Evolutionary conservation across 2,797 vertebrate species (phyloP), one percentile per base, ranked within the genome.

Genomic region (Champsocephalus esox): DNA sequence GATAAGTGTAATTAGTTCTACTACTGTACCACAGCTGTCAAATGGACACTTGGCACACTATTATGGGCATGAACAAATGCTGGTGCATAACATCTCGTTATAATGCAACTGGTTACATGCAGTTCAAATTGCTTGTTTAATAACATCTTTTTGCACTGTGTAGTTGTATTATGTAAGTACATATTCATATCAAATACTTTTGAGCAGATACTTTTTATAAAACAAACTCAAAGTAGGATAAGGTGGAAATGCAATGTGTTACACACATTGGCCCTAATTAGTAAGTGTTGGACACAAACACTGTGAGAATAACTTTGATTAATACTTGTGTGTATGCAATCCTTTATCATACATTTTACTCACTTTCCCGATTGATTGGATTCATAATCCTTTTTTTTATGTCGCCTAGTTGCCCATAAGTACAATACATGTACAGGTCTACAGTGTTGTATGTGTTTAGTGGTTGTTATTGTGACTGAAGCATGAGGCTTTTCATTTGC

Each of bases 381-480:
- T 38, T 71, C 13, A 24, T 1, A 16, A 19, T 55, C 8, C 21
- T 12, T 62, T 17, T 32, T 41, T 62, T 44, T 10, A 19, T 32
- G 9, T 63, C 57, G 44, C 41, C 13, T 14, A 7, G n/a, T 43
- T 58, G 3, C 7, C 32, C 19, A 43, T 46, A 5, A 19, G 13
- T 21, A 5, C 59, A 41, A 43, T 17, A 54, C 48, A 10, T n/a
- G 19, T 66, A 5, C 24, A 52, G 10, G 32, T 43, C 17, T n/a
- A 57, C 13, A 41, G 21, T 32, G 4, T 46, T 45, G 24, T 19
- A n/a, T 60, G 55, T 64, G 24, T 61, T 66, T 8, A 17, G 50
- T 17, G 24, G 61, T 46, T 51, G 34, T n/a, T 49, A n/a, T 44
- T 49, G 21, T 59, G 62, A 74, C 60, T 73, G 62, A 73, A 61